Evolutionary conservation across 1,140 invertebrate species (phyloP).

Genomic region (Hermetia illucens): DNA sequence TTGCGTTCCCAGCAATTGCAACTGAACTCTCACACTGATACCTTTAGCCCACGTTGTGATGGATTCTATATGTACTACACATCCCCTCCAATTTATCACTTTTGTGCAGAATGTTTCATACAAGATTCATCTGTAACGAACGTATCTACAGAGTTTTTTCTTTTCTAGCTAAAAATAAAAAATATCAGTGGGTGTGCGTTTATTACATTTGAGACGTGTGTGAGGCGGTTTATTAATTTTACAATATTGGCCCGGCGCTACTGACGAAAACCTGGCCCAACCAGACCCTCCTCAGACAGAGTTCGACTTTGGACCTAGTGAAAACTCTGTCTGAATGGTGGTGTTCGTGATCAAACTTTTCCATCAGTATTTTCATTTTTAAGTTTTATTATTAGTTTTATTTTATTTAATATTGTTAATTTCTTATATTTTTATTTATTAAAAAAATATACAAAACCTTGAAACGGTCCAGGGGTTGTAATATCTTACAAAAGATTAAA

Average conservation of each 20-base stretch:
- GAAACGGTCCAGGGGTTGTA: neutral
- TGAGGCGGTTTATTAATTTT: no score
- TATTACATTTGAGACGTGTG: no score
- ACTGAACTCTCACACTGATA: no score
- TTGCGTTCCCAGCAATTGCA: no score
- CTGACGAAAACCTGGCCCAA: constrained; percentile 10
- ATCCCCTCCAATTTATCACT: no score
- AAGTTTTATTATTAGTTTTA: neutral
- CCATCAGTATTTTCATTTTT: neutral
- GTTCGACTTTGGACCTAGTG: constrained; percentile 11
- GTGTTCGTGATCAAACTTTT: constrained; percentile 8
- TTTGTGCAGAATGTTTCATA: no score
- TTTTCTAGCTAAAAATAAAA: neutral
- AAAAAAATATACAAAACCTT: constrained; percentile 1
- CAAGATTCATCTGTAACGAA: no score
- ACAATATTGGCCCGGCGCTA: neutral
- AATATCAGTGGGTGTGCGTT: neutral
- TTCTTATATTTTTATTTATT: neutral
- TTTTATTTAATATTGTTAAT: neutral
- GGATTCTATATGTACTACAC: no score
- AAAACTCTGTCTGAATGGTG: constrained; percentile 12
- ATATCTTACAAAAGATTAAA: no score
- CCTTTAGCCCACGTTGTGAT: no score
- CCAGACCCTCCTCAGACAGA: constrained; percentile 31
- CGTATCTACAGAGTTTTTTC: no score